Conservation (phyloP, 2,888 invertebrate species). For the Mactromeris polynyma region DNA sequence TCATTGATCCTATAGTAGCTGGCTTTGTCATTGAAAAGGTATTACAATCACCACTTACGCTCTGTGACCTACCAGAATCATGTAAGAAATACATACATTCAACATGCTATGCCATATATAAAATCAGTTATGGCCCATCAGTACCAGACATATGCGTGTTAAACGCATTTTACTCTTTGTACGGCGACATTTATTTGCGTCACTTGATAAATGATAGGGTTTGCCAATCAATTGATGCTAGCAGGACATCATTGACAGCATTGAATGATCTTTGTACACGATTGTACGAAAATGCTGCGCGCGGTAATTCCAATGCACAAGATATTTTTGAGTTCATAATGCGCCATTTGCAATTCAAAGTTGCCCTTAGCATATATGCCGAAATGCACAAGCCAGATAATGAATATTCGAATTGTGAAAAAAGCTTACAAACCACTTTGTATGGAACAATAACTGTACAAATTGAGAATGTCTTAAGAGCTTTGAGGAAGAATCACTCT, state of each 20-base stretch:
- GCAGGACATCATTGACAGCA: not conserved
- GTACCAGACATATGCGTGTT: not conserved
- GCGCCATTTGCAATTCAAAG: not conserved
- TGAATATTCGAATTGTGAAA: not conserved
- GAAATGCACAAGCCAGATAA: not conserved
- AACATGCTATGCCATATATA: not conserved
- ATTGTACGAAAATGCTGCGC: not conserved
- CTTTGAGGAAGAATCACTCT: not conserved
- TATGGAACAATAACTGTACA: not conserved
- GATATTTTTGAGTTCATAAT: not conserved
- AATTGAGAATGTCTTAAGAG: not conserved
- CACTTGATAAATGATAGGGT: not conserved
- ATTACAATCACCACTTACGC: not conserved
- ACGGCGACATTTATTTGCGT: not conserved
- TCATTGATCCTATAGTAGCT: not conserved
- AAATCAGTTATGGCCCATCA: not conserved
- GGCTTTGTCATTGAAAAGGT: not conserved
- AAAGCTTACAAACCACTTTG: not conserved
- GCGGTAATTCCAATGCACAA: not conserved
- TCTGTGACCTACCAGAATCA: not conserved
- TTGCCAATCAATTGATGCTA: not conserved
- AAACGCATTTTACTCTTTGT: slow-evolving; percentile 1
- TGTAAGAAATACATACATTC: not conserved
- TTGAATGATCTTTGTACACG: not conserved
- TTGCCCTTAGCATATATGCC: not conserved